Conservation (phyloP, 2,888 invertebrate species). For the Melolontha melolontha region DNA sequence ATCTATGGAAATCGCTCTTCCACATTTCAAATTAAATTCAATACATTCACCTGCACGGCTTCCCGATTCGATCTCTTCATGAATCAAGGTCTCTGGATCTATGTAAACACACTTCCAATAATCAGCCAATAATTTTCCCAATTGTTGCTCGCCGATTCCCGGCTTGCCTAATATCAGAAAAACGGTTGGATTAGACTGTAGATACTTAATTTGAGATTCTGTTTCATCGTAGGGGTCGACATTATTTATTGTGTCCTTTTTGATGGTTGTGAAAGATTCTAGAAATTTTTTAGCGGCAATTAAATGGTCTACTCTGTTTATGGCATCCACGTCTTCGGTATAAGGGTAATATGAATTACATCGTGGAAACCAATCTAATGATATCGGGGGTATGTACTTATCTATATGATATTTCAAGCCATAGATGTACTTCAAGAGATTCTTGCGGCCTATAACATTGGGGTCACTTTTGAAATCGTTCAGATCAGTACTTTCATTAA, state of each 20-base stretch:
- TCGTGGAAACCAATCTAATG: conserved; percentile 42
- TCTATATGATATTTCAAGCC: conserved; percentile 50
- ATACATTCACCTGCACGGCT: conserved; percentile 71
- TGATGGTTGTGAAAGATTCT: conserved; percentile 37
- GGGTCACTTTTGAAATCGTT: conserved; percentile 53
- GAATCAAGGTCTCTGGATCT: conserved; percentile 69
- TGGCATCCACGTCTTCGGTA: conserved; percentile 64
- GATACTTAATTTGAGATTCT: conserved; percentile 67
- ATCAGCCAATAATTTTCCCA: conserved; percentile 71
- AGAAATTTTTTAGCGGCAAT: conserved; percentile 47
- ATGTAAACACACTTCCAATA: conserved; percentile 71
- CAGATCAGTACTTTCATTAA: conserved; percentile 46
- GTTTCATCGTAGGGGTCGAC: conserved; percentile 67
- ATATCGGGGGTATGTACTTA: conserved; percentile 31
- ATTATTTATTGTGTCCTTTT: conserved; percentile 26
- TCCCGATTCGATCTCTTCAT: conserved; percentile 70
- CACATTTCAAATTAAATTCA: conserved; percentile 70
- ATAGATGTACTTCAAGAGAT: conserved; percentile 53
- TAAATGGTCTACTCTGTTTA: conserved; percentile 60
- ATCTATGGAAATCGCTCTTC: conserved; percentile 68
- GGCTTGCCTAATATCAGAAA: conserved; percentile 74
- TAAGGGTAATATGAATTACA: conserved; percentile 65
- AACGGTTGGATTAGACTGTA: conserved; percentile 68
- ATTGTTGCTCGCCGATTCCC: conserved; percentile 66
- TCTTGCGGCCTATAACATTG: conserved; percentile 57